phyloP scores from a whole-genome alignment of 2,888 invertebrate genomes.

The Liopterus haemorrhoidalis region DNA sequence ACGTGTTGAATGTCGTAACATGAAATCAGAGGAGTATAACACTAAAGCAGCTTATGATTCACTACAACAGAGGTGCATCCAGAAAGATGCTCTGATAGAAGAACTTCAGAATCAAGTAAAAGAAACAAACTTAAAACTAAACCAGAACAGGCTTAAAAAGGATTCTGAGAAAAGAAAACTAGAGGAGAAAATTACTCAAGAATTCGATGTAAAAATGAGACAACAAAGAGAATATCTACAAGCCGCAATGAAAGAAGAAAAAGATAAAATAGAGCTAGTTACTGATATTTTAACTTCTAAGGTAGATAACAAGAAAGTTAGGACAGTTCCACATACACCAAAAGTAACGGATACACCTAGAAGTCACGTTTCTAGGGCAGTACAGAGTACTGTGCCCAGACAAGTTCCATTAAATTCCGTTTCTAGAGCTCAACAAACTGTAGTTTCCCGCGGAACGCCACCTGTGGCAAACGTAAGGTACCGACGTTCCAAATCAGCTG shows the following conservation, averaged over 20 bases:
- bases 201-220: conserved; percentile 57
- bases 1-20: too few relatives aligned
- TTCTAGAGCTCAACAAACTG: too few relatives aligned
- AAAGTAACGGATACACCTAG: too few relatives aligned
- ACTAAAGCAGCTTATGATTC: too few relatives aligned
- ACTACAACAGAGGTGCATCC: neutral
- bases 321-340: too few relatives aligned
- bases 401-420: too few relatives aligned
- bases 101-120: conserved; percentile 29
- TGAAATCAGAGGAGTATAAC: too few relatives aligned
- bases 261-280: conserved; percentile 56
- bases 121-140: conserved; percentile 59
- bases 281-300: conserved; percentile 52
- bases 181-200: conserved; percentile 67
- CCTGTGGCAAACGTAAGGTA: conserved; percentile 63
- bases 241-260: conserved; percentile 54
- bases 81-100: conserved; percentile 1
- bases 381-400: too few relatives aligned
- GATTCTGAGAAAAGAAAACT: conserved; percentile 62
- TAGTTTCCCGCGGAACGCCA: too few relatives aligned
- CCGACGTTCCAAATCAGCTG: conserved; percentile 75
- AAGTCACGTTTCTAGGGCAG: too few relatives aligned
- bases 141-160: conserved; percentile 59
- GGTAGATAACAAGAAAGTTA: conserved; percentile 13
- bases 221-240: conserved; percentile 53